Base-by-base conservation (phyloP, 2,888 invertebrate species). In the Pristionchus fissidentatus region DNA sequence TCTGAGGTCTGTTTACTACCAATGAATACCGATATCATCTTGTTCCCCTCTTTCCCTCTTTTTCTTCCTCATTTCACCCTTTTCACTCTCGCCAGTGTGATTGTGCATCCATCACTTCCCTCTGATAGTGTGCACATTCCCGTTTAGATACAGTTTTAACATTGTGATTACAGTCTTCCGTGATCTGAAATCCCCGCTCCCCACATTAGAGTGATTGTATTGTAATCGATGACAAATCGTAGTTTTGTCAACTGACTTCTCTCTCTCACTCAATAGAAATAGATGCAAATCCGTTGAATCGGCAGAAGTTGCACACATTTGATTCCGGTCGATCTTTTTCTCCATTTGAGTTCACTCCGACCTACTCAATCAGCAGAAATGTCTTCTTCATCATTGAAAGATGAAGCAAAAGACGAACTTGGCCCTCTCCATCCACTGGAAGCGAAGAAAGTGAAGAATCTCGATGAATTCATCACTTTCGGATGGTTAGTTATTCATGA, bases 391-490 rank as follows among this genome's bases (percentile, higher is more conserved):
- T 75, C 75, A 29, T 46, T 80, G 32, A 60, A 60, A 60, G 80
- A 80, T 43, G 80, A 80, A 49, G 80, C 0, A 43, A 80, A 60
- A 35, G 80, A 80, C 26, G 80, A 57, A 43, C 29, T 60, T 41
- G 80, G 80, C 3, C 80, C 80, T 7, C 46, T 80, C 8, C 60
- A 41, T 46, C 80, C 41, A 13, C 10, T 60, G 7, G 19, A 41
- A 10, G 32, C 43, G 10, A 80, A 38, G 41, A 41, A 29, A 57
- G 60, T 80, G 10, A 80, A 80, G 60, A 62, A 84, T 22, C 78
- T 89, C 8, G 88, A 89, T 55, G 88, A 89, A 49, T 88, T 87
- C 84, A 85, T 89, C 43, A 81, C 82, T 3, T 85, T 87, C 84
- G 88, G 88, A 32, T 77, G 85, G 75, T 89, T 87, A 82, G 86